Percentiles rank a stretch among this genome's conserved stretches.
These are phyloP conservation scores for Apotomis betuletana DNA, from an alignment of 2,888 invertebrate species.

Conservation along the genomic window DNA sequence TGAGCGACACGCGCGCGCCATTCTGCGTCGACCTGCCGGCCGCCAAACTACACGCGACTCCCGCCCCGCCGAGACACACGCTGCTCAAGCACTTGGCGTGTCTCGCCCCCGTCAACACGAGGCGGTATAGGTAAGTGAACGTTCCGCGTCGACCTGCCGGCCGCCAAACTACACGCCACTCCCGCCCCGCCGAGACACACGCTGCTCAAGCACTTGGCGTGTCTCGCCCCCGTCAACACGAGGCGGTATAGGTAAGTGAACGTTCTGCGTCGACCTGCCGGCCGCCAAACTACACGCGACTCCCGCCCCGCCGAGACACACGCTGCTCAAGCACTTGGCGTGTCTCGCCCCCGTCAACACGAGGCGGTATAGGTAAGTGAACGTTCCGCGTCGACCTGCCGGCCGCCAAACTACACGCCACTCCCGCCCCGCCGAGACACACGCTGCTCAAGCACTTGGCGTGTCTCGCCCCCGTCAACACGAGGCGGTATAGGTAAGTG, in stretches of 20 bases:
- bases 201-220: background rate
- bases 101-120: constrained; percentile 61
- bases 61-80: constrained; percentile 57
- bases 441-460: no score
- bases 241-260: constrained; percentile 53
- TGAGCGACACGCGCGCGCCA: constrained; percentile 80
- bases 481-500: no score
- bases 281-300: background rate
- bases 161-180: background rate
- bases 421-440: no score
- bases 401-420: no score
- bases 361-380: no score
- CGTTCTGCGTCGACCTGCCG: background rate
- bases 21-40: constrained; percentile 76
- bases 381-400: no score
- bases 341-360: no score
- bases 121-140: constrained; percentile 59
- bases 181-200: background rate
- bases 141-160: background rate
- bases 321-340: background rate
- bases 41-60: constrained; percentile 48
- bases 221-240: constrained; percentile 12
- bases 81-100: constrained; percentile 66
- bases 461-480: no score
- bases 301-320: background rate